Conservation (phyloP, 2,113 vertebrate genomes). For the Puma concolor region DNA sequence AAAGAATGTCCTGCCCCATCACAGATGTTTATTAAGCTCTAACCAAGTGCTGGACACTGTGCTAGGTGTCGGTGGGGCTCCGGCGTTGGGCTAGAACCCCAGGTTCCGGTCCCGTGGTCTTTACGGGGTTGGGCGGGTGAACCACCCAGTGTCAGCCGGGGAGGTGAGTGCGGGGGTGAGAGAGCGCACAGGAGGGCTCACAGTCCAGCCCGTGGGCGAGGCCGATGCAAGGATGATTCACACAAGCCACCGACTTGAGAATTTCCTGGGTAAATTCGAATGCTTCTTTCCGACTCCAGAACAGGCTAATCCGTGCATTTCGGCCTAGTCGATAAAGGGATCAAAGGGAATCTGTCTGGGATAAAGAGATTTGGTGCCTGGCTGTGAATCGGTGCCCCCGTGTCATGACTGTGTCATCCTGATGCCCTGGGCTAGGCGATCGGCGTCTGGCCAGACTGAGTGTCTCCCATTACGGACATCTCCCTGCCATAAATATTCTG, state of each 20-base stretch:
- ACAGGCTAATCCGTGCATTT: not conserved
- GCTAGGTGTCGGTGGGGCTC: not conserved
- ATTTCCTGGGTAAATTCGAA: not conserved
- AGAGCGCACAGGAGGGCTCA: not conserved
- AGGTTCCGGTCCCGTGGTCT: not conserved
- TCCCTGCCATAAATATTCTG: conserved; percentile 78
- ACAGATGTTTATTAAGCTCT: not conserved
- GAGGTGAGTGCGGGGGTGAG: not conserved
- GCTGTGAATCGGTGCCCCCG: conserved; percentile 47
- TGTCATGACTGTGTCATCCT: conserved; percentile 70
- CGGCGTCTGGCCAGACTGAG: conserved; percentile 82
- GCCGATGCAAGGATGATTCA: not conserved
- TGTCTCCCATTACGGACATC: conserved; percentile 77
- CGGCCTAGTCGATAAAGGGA: conserved; percentile 12
- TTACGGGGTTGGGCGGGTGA: not conserved
- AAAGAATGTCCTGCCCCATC: not conserved
- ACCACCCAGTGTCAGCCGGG: rapidly evolving
- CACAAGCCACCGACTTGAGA: not conserved
- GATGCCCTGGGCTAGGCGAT: conserved; percentile 59
- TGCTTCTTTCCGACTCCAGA: not conserved
- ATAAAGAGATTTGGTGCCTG: conserved; percentile 72
- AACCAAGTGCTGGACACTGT: not conserved
- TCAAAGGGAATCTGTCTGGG: conserved; percentile 61
- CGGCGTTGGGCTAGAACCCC: not conserved
- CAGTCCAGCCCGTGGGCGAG: not conserved